Evolutionary conservation across 2,113 vertebrate species (phyloP).

Genomic region (Marcusenius ussheri): DNA sequence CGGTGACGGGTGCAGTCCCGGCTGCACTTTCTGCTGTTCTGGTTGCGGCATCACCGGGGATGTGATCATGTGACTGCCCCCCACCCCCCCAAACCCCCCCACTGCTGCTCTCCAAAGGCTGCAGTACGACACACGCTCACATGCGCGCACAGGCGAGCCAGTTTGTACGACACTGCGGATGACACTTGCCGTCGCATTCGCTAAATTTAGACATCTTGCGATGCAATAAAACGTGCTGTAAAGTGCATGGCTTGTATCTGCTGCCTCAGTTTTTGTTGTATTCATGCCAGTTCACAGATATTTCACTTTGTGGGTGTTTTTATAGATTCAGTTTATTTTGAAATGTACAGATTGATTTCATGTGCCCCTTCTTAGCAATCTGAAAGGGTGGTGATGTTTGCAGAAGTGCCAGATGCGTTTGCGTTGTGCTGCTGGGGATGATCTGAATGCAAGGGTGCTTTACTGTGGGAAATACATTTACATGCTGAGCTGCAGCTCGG

Average conservation of each 20-base stretch:
- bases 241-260: neutral
- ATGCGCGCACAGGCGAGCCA: neutral
- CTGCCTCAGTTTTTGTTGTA: neutral
- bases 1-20: neutral
- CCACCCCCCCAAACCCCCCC: neutral
- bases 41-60: neutral
- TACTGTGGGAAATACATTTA: neutral
- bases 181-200: neutral
- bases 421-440: neutral
- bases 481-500: neutral
- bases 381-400: neutral
- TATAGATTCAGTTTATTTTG: neutral
- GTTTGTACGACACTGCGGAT: neutral
- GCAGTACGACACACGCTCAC: neutral
- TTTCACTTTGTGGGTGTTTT: neutral
- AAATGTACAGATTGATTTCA: neutral
- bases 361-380: neutral
- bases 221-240: neutral
- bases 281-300: neutral
- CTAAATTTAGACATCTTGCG: neutral
- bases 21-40: neutral
- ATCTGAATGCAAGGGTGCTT: neutral
- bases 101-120: neutral
- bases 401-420: neutral
- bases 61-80: neutral